These are phyloP conservation scores for Triplophysa rosa DNA, from an alignment of 2,113 vertebrate genomes.

Conservation along the genomic window DNA sequence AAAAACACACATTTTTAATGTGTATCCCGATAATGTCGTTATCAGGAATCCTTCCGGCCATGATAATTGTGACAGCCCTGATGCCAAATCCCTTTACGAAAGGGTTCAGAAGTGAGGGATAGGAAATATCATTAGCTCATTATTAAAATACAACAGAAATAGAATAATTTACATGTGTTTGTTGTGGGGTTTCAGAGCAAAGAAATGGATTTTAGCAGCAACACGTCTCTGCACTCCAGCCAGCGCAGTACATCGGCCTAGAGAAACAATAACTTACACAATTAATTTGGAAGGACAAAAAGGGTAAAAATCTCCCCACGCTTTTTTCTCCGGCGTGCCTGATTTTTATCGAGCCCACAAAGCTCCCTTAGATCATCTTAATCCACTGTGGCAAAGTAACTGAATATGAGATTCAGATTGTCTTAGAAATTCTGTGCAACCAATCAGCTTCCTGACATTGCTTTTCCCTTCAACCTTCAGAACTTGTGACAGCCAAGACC, in stretches of 20 bases:
- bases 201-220: constrained; percentile 30
- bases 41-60: too few relatives aligned
- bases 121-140: too few relatives aligned
- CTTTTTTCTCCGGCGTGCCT: constrained; percentile 76
- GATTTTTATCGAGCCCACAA: constrained; percentile 92
- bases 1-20: too few relatives aligned
- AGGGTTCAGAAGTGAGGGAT: too few relatives aligned
- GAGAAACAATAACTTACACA: constrained; percentile 78
- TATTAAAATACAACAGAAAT: too few relatives aligned
- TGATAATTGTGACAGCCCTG: too few relatives aligned
- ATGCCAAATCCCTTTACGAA: too few relatives aligned
- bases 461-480: constrained; percentile 91
- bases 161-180: not conserved
- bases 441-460: constrained; percentile 91
- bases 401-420: constrained; percentile 95
- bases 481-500: constrained; percentile 92
- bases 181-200: not conserved
- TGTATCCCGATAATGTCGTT: too few relatives aligned
- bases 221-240: constrained; percentile 19
- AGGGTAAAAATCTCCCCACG: constrained; percentile 85
- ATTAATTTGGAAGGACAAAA: constrained; percentile 94
- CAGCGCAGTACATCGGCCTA: constrained; percentile 36
- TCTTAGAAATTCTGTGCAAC: constrained; percentile 88
- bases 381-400: constrained; percentile 95
- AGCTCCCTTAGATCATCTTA: constrained; percentile 93